phyloP scores from a whole-genome alignment of 2,797 vertebrate species.

The Propithecus perrieri region DNA sequence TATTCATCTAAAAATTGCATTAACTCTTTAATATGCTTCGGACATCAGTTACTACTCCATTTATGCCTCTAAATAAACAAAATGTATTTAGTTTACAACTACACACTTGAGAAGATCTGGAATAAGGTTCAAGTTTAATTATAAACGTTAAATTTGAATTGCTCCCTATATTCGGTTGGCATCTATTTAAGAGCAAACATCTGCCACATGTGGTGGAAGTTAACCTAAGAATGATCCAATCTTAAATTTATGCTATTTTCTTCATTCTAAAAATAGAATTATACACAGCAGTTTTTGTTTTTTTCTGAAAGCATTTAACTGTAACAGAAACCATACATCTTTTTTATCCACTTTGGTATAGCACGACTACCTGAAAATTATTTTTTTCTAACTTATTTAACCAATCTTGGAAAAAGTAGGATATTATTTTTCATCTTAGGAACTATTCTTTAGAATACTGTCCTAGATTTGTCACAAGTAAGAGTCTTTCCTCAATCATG shows the following conservation, averaged over 20 bases:
- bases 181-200: constrained; percentile 76
- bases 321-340: constrained; percentile 24
- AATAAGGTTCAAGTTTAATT: constrained; percentile 71
- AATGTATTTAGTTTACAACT: constrained; percentile 56
- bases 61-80: constrained; percentile 53
- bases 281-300: constrained; percentile 36
- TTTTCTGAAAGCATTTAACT: constrained; percentile 59
- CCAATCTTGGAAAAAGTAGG: neutral
- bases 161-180: constrained; percentile 64
- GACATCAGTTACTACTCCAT: constrained; percentile 39
- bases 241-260: constrained; percentile 69
- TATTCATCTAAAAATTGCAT: constrained; percentile 43
- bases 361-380: constrained; percentile 35
- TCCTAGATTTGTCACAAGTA: neutral
- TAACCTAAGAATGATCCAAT: constrained; percentile 74
- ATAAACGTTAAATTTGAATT: constrained; percentile 68
- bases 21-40: constrained; percentile 20
- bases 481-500: neutral
- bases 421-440: neutral
- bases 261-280: constrained; percentile 72
- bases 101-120: constrained; percentile 64
- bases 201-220: constrained; percentile 71
- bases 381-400: constrained; percentile 32
- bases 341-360: constrained; percentile 29
- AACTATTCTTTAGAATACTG: constrained; percentile 11